Evolutionary conservation across 2,888 invertebrate genomes (phyloP).

Genomic region (Stenichneumon culpator): DNA sequence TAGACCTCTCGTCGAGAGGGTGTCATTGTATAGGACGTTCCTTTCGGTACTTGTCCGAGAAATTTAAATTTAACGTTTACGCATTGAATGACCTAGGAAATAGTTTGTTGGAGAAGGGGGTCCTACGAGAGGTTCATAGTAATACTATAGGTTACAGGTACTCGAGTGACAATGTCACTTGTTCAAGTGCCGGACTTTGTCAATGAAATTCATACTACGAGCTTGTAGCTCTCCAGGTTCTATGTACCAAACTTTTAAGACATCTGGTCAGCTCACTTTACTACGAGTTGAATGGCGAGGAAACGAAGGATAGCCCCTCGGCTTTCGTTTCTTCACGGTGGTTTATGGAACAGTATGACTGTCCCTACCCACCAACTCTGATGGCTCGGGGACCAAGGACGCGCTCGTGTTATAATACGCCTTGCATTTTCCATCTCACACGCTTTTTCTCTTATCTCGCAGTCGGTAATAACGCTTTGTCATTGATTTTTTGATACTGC

Average conservation of each 20-base stretch:
- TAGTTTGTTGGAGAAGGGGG: background rate
- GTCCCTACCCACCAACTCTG: background rate
- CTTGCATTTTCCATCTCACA: background rate
- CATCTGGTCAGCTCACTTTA: constrained; percentile 81
- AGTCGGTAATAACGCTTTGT: constrained; percentile 7
- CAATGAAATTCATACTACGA: constrained; percentile 80
- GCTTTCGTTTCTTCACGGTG: constrained; percentile 60
- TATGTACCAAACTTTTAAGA: constrained; percentile 13
- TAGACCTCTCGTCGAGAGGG: constrained; percentile 49
- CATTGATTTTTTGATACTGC: too few relatives aligned
- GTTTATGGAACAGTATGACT: constrained; percentile 62
- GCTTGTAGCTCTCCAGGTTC: background rate
- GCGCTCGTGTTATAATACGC: constrained; percentile 2
- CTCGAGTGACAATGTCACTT: constrained; percentile 78
- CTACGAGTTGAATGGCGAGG: constrained; percentile 77
- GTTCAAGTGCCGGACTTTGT: constrained; percentile 75
- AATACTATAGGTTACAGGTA: constrained; percentile 79
- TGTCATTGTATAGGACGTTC: constrained; percentile 48
- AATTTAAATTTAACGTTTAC: constrained; percentile 81
- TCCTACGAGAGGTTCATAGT: constrained; percentile 50
- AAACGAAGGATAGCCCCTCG: constrained; percentile 47
- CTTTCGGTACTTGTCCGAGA: constrained; percentile 69
- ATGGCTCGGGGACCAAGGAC: constrained; percentile 24
- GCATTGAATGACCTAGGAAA: constrained; percentile 35
- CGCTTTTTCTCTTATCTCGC: constrained; percentile 8